Percentiles rank a stretch among this genome's conserved stretches.
These are phyloP conservation scores for Austrolebias charrua DNA, from an alignment of 2,797 vertebrate genomes.

Conservation along the genomic window DNA sequence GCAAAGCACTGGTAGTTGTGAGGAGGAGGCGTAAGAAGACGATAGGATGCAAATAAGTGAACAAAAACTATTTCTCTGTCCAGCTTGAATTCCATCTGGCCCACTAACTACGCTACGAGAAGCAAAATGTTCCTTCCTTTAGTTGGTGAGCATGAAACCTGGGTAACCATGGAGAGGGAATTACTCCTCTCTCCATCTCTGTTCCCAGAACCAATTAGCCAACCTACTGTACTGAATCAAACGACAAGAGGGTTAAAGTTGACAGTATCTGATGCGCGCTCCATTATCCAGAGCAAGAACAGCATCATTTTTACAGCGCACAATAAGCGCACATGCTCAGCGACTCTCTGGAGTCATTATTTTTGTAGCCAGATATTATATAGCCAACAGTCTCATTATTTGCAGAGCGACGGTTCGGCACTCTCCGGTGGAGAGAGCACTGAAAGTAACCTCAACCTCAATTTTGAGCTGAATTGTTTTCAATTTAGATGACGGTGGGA, in stretches of 20 bases:
- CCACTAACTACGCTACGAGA: conserved; percentile 37
- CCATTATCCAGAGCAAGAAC: conserved; percentile 45
- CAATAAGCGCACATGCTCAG: conserved; percentile 28
- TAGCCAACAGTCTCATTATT: conserved; percentile 59
- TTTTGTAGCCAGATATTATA: conserved; percentile 48
- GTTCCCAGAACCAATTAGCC: conserved; percentile 60
- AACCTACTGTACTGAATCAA: conserved; percentile 47
- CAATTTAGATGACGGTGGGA: conserved; percentile 23
- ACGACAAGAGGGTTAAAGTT: conserved; percentile 58
- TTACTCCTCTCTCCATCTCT: conserved; percentile 42
- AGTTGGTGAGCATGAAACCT: conserved; percentile 43
- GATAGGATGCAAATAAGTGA: conserved; percentile 28
- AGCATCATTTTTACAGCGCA: conserved; percentile 41
- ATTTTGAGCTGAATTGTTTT: conserved; percentile 47
- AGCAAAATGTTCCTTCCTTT: conserved; percentile 45
- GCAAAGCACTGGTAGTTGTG: conserved; percentile 25
- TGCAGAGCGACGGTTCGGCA: conserved; percentile 42
- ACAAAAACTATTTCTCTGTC: conserved; percentile 52
- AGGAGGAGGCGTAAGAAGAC: conserved; percentile 22
- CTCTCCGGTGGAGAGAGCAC: conserved; percentile 44
- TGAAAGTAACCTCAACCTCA: conserved; percentile 28
- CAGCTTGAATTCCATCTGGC: conserved; percentile 53
- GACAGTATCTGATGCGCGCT: conserved; percentile 44
- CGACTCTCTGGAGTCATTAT: conserved; percentile 51
- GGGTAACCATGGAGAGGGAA: conserved; percentile 45